These are phyloP conservation scores for Myiagra hebetior DNA, from an alignment of 2,113 vertebrate genomes.

Conservation along the genomic window DNA sequence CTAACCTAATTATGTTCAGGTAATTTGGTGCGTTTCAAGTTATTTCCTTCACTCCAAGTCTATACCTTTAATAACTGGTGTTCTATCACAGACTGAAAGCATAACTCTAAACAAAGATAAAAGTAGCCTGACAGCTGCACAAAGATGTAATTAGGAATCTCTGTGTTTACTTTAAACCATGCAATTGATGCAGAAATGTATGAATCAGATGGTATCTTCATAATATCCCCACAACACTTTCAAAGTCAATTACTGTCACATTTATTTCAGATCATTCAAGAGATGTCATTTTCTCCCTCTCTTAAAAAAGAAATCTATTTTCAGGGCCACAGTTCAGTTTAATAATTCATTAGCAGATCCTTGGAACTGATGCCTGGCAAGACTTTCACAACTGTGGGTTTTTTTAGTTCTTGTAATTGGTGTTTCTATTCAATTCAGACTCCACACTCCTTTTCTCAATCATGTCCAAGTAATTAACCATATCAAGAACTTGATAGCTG, in stretches of 20 bases:
- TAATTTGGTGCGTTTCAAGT: not conserved
- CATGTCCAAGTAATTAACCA: not conserved
- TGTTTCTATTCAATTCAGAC: not conserved
- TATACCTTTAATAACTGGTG: slow-evolving; percentile 41
- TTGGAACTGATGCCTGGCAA: slow-evolving; percentile 28
- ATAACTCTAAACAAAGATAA: slow-evolving; percentile 59
- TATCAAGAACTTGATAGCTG: not conserved
- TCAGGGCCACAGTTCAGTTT: slow-evolving; percentile 30
- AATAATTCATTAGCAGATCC: slow-evolving; percentile 66
- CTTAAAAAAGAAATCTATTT: slow-evolving; percentile 20
- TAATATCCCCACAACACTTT: slow-evolving; percentile 55
- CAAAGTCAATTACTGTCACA: slow-evolving; percentile 50
- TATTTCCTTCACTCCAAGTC: slow-evolving; percentile 40
- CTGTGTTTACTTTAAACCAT: slow-evolving; percentile 56
- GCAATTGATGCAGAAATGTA: slow-evolving; percentile 63
- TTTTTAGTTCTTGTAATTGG: not conserved
- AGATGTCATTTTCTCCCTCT: slow-evolving; percentile 12
- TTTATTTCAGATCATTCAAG: slow-evolving; percentile 61
- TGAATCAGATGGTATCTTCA: slow-evolving; percentile 36
- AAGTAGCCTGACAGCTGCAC: slow-evolving; percentile 55
- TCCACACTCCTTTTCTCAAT: not conserved
- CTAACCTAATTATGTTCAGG: not conserved
- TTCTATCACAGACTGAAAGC: slow-evolving; percentile 39
- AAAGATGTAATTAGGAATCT: slow-evolving; percentile 65
- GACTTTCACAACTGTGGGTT: not conserved